Conservation (phyloP, 2,797 vertebrate species). For the Sebastes goodei region DNA sequence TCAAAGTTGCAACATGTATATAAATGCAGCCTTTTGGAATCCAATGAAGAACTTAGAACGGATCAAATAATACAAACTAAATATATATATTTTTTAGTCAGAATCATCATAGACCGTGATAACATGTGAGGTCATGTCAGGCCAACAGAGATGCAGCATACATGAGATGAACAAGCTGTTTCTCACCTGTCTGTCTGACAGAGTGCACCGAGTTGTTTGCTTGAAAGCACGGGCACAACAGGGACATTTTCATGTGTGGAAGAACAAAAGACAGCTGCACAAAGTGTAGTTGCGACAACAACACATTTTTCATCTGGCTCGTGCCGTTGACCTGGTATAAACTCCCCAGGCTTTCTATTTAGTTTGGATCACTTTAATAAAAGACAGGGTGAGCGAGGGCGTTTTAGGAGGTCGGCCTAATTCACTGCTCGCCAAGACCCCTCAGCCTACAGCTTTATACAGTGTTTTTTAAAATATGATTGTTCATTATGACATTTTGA, state of each 20-base stretch:
- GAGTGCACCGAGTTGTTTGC: slow-evolving; percentile 7
- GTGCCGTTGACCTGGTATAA: slow-evolving; percentile 28
- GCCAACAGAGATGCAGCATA: not conserved
- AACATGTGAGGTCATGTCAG: not conserved
- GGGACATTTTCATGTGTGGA: slow-evolving; percentile 1
- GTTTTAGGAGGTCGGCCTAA: not conserved
- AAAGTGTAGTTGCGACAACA: slow-evolving; percentile 22
- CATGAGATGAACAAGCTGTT: not conserved
- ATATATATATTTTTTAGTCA: not conserved
- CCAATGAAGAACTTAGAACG: not conserved
- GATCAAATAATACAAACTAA: not conserved
- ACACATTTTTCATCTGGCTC: slow-evolving; percentile 32
- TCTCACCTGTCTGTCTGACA: not conserved
- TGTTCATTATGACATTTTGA: not conserved
- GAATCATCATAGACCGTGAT: not conserved
- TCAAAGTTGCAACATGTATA: not conserved
- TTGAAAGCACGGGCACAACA: slow-evolving; percentile 8
- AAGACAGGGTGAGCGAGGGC: not conserved
- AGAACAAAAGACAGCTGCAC: slow-evolving; percentile 58
- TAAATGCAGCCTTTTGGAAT: not conserved
- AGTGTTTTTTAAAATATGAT: not conserved
- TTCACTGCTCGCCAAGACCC: not conserved
- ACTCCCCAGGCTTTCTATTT: slow-evolving; percentile 57
- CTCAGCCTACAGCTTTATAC: not conserved
- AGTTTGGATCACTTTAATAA: slow-evolving; percentile 51